A percentile compares a stretch with the other conserved stretches of the same genome.
Evolutionary conservation across 2,113 vertebrate species (phyloP).

Genomic region (Anoplopoma fimbria): DNA sequence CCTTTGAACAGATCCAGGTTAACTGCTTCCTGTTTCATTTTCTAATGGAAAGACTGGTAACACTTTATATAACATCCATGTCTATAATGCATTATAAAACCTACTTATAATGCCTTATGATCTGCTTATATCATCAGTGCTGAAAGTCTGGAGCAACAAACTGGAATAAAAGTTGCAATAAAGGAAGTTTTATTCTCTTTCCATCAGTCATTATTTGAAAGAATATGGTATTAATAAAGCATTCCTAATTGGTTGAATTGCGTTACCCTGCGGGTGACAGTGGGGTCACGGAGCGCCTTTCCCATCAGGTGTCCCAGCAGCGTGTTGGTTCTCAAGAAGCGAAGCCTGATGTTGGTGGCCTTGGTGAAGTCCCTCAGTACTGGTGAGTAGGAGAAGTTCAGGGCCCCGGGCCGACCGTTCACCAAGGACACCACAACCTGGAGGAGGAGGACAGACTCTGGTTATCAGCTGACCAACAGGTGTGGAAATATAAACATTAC

Average conservation of each 20-base stretch:
- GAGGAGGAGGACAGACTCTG: not conserved
- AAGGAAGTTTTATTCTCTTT: not conserved
- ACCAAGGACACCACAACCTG: slow-evolving; percentile 97
- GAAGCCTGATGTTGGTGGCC: slow-evolving; percentile 94
- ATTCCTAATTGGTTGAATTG: too few relatives aligned
- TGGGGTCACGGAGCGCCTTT: slow-evolving; percentile 95
- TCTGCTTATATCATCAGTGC: not conserved
- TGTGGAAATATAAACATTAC: not conserved
- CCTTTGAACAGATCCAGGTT: not conserved
- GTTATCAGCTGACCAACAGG: not conserved
- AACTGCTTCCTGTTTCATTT: not conserved
- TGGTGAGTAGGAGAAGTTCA: slow-evolving; percentile 98
- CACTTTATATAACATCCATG: too few relatives aligned
- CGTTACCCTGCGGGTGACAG: slow-evolving; percentile 93
- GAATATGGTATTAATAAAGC: not conserved
- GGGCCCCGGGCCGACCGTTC: slow-evolving; percentile 93
- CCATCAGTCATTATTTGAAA: not conserved
- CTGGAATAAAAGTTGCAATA: not conserved
- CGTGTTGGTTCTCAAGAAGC: slow-evolving; percentile 96
- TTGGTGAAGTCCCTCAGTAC: slow-evolving; percentile 96
- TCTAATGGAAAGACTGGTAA: not conserved
- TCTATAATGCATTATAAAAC: too few relatives aligned
- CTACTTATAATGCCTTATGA: too few relatives aligned
- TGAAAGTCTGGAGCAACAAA: not conserved
- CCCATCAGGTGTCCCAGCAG: slow-evolving; percentile 98